Percentiles rank a stretch among this genome's conserved stretches.
These are phyloP conservation scores for Castor canadensis DNA, from an alignment of 2,113 vertebrate genomes.

Conservation along the genomic window DNA sequence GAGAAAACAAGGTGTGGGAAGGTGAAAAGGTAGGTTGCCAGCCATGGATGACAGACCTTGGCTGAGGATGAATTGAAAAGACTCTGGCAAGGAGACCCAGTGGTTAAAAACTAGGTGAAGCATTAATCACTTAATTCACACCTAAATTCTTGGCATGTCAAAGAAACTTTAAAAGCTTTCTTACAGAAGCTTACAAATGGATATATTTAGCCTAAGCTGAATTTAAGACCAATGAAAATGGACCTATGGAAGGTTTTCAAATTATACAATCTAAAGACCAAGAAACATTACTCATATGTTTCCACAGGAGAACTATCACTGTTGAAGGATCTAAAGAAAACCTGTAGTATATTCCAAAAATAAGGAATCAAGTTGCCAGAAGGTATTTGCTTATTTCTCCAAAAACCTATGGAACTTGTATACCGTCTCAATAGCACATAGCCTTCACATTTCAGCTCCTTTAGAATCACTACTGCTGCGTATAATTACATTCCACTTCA, in stretches of 20 bases:
- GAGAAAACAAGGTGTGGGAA: not conserved
- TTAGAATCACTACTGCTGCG: not conserved
- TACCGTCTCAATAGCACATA: not conserved
- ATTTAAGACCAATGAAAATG: not conserved
- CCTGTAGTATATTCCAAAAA: not conserved
- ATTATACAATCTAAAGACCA: not conserved
- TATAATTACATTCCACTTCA: not conserved
- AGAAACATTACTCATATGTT: not conserved
- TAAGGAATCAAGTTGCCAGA: not conserved
- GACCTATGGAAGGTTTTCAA: not conserved
- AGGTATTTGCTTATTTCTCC: not conserved
- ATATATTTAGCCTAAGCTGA: not conserved
- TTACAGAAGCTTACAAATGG: not conserved
- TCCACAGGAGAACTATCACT: not conserved
- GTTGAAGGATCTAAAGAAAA: not conserved
- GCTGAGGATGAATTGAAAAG: conserved; percentile 53
- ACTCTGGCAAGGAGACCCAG: conserved; percentile 40
- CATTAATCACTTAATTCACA: conserved; percentile 44
- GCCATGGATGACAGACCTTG: conserved; percentile 38
- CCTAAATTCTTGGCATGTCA: not conserved
- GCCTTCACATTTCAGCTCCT: not conserved
- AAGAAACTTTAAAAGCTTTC: conserved; percentile 5
- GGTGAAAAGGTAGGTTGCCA: conserved; percentile 55
- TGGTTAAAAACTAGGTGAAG: conserved; percentile 35
- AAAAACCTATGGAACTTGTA: not conserved